A percentile compares a stretch with the other conserved stretches of the same genome.
These are phyloP conservation scores for Drosophila fuyamai DNA, from an alignment of 1,140 invertebrate species.

Conservation along the genomic window DNA sequence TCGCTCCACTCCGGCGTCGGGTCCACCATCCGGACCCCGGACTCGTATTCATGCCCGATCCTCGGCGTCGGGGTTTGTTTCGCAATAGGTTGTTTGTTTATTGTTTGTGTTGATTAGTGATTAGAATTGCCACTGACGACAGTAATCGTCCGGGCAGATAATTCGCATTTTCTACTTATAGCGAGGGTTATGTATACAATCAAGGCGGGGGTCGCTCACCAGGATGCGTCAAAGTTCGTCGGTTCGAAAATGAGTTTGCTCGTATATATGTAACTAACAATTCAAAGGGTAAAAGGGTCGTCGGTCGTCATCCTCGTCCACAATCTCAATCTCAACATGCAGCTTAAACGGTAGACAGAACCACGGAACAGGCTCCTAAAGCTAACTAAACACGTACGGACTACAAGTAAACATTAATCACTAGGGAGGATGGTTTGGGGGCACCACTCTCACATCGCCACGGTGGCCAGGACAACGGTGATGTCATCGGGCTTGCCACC, in stretches of 20 bases:
- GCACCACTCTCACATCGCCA: conserved; percentile 88
- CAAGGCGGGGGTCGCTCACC: conserved; percentile 61
- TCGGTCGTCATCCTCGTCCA: conserved; percentile 18
- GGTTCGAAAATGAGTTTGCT: conserved; percentile 36
- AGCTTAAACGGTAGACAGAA: conserved; percentile 75
- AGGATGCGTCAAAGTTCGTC: conserved; percentile 65
- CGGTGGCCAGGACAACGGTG: conserved; percentile 96
- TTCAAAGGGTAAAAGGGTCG: conserved; percentile 35
- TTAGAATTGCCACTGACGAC: conserved; percentile 60
- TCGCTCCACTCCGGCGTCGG: conserved; percentile 22
- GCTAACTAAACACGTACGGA: conserved; percentile 70
- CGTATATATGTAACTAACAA: conserved; percentile 67
- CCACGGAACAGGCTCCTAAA: conserved; percentile 71
- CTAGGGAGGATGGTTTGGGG: conserved; percentile 37
- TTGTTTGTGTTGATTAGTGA: conserved; percentile 60
- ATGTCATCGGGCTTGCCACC: conserved; percentile 99
- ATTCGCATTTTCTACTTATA: conserved; percentile 55
- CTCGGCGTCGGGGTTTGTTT: conserved; percentile 24
- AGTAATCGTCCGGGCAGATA: conserved; percentile 67
- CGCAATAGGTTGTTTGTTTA: conserved; percentile 42
- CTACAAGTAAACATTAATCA: conserved; percentile 76
- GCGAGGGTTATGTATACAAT: conserved; percentile 59
- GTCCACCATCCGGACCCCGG: conserved; percentile 11
- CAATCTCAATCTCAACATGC: conserved; percentile 69
- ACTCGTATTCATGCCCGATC: conserved; percentile 8